phyloP scores from a whole-genome alignment of 2,113 vertebrate genomes.

The Sinocyclocheilus anshuiensis region DNA sequence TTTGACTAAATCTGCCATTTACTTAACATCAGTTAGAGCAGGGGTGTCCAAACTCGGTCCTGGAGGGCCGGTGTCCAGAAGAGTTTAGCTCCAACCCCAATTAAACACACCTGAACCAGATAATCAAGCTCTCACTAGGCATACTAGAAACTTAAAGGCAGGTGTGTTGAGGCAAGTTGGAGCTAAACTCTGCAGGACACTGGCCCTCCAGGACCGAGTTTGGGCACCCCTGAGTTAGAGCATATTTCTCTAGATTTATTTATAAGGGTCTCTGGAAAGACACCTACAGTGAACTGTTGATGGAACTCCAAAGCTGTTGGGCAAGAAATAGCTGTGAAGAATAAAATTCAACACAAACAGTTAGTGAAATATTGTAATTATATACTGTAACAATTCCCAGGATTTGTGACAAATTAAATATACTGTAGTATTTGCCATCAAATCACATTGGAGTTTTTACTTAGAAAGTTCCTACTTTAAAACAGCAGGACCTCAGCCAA shows the following conservation, averaged over 20 bases:
- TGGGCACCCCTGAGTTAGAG: too few relatives aligned
- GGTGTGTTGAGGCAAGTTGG: too few relatives aligned
- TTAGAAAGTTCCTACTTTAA: slow-evolving; percentile 2
- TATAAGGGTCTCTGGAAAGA: background rate
- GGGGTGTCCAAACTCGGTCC: too few relatives aligned
- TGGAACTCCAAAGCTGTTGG: background rate
- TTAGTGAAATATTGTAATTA: slow-evolving; percentile 18
- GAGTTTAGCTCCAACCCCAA: too few relatives aligned
- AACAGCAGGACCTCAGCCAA: slow-evolving; percentile 21
- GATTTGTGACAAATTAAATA: slow-evolving; percentile 17
- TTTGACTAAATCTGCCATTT: background rate
- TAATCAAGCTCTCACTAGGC: too few relatives aligned
- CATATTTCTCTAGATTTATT: background rate
- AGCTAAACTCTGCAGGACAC: too few relatives aligned
- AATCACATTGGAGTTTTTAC: background rate
- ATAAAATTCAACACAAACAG: background rate
- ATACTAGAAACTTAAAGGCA: too few relatives aligned
- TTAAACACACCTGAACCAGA: too few relatives aligned
- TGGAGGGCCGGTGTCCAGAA: too few relatives aligned
- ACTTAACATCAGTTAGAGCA: background rate
- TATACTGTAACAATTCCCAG: background rate
- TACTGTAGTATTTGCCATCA: background rate
- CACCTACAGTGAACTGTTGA: slow-evolving; percentile 1
- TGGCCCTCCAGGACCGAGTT: too few relatives aligned
- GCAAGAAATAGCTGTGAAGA: background rate